Evolutionary conservation across 2,797 vertebrate species (phyloP).

Genomic region (Chiloscyllium punctatum): DNA sequence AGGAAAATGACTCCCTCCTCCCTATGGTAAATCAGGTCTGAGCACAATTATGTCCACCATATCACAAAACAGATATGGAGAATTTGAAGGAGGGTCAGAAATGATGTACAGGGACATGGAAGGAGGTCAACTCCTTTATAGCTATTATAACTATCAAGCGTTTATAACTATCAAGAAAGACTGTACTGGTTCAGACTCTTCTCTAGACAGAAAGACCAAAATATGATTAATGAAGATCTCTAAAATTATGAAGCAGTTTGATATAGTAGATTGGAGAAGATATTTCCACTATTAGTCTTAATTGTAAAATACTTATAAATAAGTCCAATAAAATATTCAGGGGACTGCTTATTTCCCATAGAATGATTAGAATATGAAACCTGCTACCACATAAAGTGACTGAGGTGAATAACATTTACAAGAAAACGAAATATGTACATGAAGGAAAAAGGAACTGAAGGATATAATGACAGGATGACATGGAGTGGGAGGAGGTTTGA

Average conservation of each 20-base stretch:
- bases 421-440: not conserved
- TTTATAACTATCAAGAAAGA: not conserved
- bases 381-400: not conserved
- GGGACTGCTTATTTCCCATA: not conserved
- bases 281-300: not conserved
- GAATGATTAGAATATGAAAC: not conserved
- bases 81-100: not conserved
- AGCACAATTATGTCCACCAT: not conserved
- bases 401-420: not conserved
- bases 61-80: not conserved
- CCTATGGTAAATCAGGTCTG: not conserved
- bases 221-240: not conserved
- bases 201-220: not conserved
- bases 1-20: not conserved
- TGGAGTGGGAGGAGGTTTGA: not conserved
- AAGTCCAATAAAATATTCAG: not conserved
- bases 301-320: not conserved
- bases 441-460: not conserved
- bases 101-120: not conserved
- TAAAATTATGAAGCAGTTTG: not conserved
- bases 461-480: not conserved
- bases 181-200: not conserved
- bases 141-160: no score
- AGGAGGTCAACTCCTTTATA: not conserved
- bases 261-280: not conserved